Conservation (phyloP, 2,113 vertebrate genomes). For the Blennius ocellaris region DNA sequence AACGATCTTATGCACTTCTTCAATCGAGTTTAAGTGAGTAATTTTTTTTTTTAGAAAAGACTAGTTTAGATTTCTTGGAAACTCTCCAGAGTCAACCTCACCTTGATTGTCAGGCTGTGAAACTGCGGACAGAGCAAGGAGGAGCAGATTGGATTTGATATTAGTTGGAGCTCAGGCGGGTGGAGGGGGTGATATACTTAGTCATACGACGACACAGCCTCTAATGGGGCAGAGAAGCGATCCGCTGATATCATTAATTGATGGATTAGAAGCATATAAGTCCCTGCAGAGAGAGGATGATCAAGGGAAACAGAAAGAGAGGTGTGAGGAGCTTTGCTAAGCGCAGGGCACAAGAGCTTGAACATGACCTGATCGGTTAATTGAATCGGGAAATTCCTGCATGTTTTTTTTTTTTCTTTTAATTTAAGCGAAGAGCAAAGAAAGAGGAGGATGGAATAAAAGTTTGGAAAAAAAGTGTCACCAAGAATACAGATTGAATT, state of each 20-base stretch:
- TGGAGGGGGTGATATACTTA: constrained; percentile 67
- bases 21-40: background rate
- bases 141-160: constrained; percentile 63
- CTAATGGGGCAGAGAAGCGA: constrained; percentile 76
- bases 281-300: constrained; percentile 74
- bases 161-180: constrained; percentile 48
- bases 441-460: background rate
- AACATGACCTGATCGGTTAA: constrained; percentile 71
- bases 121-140: constrained; percentile 24
- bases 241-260: constrained; percentile 81
- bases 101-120: background rate
- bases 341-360: constrained; percentile 48
- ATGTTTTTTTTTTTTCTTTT: too few species aligned
- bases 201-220: constrained; percentile 72
- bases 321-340: constrained; percentile 37
- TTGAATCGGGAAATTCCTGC: constrained; percentile 68
- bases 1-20: constrained; percentile 11
- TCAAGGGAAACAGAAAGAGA: constrained; percentile 54
- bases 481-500: too few species aligned
- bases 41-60: constrained; percentile 20
- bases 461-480: too few species aligned
- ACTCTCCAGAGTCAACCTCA: constrained; percentile 19
- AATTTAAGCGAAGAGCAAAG: too few species aligned
- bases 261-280: constrained; percentile 79
- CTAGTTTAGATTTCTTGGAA: background rate